Percentiles rank a stretch among this genome's conserved stretches.
Conservation (phyloP, 2,113 vertebrate species). For the Suricata suricatta region DNA sequence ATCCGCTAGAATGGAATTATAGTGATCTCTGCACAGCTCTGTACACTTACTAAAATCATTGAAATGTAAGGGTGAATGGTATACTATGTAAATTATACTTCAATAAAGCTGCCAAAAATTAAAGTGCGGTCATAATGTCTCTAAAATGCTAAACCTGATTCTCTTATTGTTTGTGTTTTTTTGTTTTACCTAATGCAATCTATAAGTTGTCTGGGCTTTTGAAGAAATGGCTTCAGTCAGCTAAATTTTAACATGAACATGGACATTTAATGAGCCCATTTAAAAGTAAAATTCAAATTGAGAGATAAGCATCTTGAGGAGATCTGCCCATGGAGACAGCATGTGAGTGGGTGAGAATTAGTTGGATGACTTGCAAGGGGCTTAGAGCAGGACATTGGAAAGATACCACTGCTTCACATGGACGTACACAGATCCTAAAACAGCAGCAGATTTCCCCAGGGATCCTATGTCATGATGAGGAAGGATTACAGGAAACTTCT, state of each 20-base stretch:
- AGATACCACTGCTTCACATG: conserved; percentile 64
- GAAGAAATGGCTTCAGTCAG: neutral
- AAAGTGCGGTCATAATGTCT: neutral
- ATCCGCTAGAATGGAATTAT: neutral
- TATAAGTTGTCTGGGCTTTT: neutral
- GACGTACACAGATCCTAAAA: conserved; percentile 76
- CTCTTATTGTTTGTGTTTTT: neutral
- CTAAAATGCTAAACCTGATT: neutral
- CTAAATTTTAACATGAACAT: neutral
- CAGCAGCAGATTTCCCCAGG: conserved; percentile 81
- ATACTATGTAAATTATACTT: neutral
- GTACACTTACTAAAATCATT: neutral
- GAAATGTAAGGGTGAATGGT: neutral
- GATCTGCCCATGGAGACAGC: neutral
- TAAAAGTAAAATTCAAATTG: neutral
- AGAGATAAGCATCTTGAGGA: neutral
- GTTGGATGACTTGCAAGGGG: neutral
- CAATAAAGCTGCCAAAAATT: neutral
- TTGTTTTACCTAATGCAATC: neutral
- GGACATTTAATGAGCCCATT: neutral
- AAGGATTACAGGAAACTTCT: conserved; percentile 87
- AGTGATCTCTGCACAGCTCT: neutral
- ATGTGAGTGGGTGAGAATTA: neutral
- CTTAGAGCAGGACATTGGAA: conserved; percentile 8
- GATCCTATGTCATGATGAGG: conserved; percentile 83